Conservation (phyloP, 1,140 invertebrate genomes). For the Bathynomus jamesi region DNA sequence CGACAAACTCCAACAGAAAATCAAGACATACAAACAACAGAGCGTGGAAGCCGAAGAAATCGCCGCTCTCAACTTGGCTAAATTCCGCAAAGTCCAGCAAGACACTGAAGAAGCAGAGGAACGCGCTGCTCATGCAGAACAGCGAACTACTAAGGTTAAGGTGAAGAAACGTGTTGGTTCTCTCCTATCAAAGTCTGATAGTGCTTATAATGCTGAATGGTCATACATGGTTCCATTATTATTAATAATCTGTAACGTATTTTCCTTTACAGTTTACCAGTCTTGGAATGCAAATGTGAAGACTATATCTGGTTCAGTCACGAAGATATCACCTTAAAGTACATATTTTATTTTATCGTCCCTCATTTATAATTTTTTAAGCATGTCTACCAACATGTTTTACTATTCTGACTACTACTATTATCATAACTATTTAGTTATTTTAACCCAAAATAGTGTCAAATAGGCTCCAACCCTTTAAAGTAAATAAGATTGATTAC, state of each 20-base stretch:
- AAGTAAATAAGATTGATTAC: no score
- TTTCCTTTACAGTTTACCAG: neutral
- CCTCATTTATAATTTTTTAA: no score
- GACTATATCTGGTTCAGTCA: neutral
- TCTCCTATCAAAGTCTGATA: conserved; percentile 7
- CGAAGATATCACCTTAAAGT: no score
- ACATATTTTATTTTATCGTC: no score
- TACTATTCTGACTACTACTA: no score
- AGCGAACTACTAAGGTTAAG: conserved; percentile 93
- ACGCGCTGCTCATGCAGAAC: conserved; percentile 92
- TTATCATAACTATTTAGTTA: no score
- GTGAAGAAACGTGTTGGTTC: conserved; percentile 70
- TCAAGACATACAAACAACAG: conserved; percentile 56
- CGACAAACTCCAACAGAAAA: conserved; percentile 98
- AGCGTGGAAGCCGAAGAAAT: conserved; percentile 60
- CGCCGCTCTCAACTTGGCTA: conserved; percentile 55
- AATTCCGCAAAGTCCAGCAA: conserved; percentile 51
- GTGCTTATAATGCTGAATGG: no score
- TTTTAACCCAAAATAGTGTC: no score
- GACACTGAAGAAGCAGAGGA: conserved; percentile 88
- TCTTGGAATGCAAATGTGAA: neutral
- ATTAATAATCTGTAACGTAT: neutral
- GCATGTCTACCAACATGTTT: no score
- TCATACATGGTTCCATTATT: no score
- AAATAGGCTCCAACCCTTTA: no score